Evolutionary conservation across 1,140 invertebrate species (phyloP).

Genomic region (Camponotus floridanus): DNA sequence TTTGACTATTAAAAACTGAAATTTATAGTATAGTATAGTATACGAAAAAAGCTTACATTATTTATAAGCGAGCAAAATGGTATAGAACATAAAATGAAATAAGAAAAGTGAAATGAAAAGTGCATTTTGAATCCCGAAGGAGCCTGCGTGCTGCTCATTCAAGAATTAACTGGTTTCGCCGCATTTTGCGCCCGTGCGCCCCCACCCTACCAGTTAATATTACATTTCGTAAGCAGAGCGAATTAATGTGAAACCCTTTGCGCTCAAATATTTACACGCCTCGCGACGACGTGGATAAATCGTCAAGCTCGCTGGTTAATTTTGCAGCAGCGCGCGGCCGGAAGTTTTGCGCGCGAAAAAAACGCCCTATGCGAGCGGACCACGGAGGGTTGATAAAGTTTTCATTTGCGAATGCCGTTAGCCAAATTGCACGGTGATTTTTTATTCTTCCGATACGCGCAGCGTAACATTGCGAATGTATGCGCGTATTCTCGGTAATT

Average conservation of each 20-base stretch:
- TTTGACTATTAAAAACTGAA: background rate
- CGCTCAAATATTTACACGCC: slow-evolving; percentile 60
- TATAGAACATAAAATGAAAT: background rate
- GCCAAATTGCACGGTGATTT: slow-evolving; percentile 59
- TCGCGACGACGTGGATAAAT: slow-evolving; percentile 64
- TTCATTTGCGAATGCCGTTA: slow-evolving; percentile 62
- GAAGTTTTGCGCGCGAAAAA: slow-evolving; percentile 50
- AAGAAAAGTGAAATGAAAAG: slow-evolving; percentile 1
- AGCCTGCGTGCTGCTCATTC: background rate
- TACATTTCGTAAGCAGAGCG: slow-evolving; percentile 59
- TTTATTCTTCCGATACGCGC: slow-evolving; percentile 40
- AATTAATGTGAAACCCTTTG: slow-evolving; percentile 62
- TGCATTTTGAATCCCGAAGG: slow-evolving; percentile 6
- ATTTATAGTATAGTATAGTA: background rate
- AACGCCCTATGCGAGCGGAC: slow-evolving; percentile 26
- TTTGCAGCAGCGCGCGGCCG: slow-evolving; percentile 55
- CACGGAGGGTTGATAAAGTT: slow-evolving; percentile 51
- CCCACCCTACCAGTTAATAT: slow-evolving; percentile 41
- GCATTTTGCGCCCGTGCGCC: slow-evolving; percentile 23
- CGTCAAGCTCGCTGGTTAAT: slow-evolving; percentile 49
- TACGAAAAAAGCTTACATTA: background rate
- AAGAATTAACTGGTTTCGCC: slow-evolving; percentile 54
- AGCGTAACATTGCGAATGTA: slow-evolving; percentile 38
- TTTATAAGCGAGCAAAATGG: background rate
- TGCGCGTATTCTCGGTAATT: slow-evolving; percentile 32